Base-by-base conservation (phyloP, 2,888 invertebrate species). In the Pimpla rufipes region DNA sequence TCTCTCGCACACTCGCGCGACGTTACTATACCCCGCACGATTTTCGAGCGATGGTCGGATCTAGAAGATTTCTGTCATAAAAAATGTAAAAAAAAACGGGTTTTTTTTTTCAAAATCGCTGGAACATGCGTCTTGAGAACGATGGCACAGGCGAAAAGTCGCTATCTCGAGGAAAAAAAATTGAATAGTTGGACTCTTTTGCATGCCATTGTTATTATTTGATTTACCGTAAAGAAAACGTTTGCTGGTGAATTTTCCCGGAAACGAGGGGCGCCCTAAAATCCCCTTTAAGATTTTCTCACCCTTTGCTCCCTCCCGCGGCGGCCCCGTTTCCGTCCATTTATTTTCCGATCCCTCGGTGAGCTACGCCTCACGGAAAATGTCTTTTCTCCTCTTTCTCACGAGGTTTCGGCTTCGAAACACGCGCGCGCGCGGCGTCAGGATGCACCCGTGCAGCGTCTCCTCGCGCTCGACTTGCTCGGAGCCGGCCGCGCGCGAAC, bases 391-490 rank as follows among this genome's bases (percentile, higher is more conserved):
- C 40, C 59, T 35, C 57, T 29, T 57, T 71, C 75, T 79, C 79
- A 66, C 71, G 62, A 79, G 64, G 5, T 42, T 70, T 59, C 35
- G 29, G 42, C 55, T 66, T 47, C 16, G 45, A 23, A 45, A 18
- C 18, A 1, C 45, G 6, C 35, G 37, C 37, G 13, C 23, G 35
- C 21, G 66, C 37, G 59, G 45, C 16, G 35, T 0, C 18, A 73
- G 73, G 40, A 76, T 66, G 66, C 50, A 52, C 47, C 18, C 59
- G 64, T 68, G 76, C 71, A 35, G 45, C 68, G 79, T 85, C 85
- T 85, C 79, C 85, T 86, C 83, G 85, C 80, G 84, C 68, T 80
- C 71, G 85, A 83, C 79, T 85, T 86, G 67, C 80, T 86, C 83
- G 80, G 40, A 59, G 78, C 68, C n/a, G n/a, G n/a, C n/a, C 29